Conservation (phyloP, 2,888 invertebrate species). For the Drosophila helvetica region DNA sequence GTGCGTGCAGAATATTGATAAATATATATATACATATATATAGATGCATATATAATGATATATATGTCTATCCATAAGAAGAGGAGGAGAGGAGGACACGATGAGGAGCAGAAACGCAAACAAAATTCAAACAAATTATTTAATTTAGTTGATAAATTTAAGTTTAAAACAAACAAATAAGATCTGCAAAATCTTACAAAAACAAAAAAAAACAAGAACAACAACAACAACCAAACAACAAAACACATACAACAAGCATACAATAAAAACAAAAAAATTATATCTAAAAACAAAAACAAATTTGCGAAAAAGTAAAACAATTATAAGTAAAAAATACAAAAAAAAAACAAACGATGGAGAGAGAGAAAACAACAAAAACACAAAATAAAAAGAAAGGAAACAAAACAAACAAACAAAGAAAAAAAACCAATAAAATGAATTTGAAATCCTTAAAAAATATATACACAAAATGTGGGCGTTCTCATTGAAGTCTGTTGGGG, state of each 20-base stretch:
- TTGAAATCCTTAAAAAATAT: constrained; percentile 80
- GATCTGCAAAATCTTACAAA: constrained; percentile 52
- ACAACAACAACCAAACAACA: constrained; percentile 53
- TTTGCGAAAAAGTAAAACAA: constrained; percentile 61
- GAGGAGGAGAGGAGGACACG: constrained; percentile 27
- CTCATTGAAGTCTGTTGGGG: neutral
- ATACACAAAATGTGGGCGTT: constrained; percentile 48
- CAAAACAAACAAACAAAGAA: constrained; percentile 62
- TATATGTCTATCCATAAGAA: constrained; percentile 47
- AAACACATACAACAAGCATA: constrained; percentile 61
- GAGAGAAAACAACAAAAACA: constrained; percentile 57
- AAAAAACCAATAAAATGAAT: constrained; percentile 79
- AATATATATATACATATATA: constrained; percentile 50
- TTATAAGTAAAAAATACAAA: constrained; percentile 60
- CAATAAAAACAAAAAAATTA: constrained; percentile 50
- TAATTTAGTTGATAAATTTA: constrained; percentile 76
- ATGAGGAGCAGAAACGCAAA: constrained; percentile 48
- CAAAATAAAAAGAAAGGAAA: constrained; percentile 56
- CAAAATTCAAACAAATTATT: constrained; percentile 77
- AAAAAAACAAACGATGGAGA: constrained; percentile 28
- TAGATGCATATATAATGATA: constrained; percentile 27
- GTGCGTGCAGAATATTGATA: constrained; percentile 70
- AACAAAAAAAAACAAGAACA: constrained; percentile 54
- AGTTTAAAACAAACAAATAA: constrained; percentile 73
- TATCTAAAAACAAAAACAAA: constrained; percentile 31